These are phyloP conservation scores for Epinephelus fuscoguttatus DNA, from an alignment of 2,113 vertebrate species.

Conservation along the genomic window DNA sequence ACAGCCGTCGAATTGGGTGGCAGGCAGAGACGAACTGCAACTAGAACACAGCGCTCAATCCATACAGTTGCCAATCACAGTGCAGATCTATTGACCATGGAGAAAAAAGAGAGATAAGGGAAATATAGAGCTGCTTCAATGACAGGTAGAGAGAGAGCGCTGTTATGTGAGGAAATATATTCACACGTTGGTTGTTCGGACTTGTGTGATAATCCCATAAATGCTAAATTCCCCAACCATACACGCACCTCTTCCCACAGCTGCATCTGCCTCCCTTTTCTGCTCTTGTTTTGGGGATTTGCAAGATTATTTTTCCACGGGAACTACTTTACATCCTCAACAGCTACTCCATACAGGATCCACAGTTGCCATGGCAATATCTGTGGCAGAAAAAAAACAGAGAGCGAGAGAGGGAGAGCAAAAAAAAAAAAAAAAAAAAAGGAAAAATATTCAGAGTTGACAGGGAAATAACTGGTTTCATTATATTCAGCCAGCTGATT, in stretches of 20 bases:
- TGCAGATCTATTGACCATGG: conserved; percentile 68
- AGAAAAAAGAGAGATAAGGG: conserved; percentile 43
- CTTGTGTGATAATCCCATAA: conserved; percentile 69
- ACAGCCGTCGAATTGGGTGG: conserved; percentile 80
- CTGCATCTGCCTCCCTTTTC: conserved; percentile 61
- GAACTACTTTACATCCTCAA: conserved; percentile 76
- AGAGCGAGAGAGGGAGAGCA: neutral
- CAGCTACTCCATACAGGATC: conserved; percentile 71
- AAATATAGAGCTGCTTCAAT: conserved; percentile 50
- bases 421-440: conserved; percentile 3
- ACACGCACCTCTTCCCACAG: conserved; percentile 63
- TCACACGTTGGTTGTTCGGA: neutral
- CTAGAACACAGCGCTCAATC: conserved; percentile 69
- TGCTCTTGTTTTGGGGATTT: conserved; percentile 81
- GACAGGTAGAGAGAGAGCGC: conserved; percentile 57
- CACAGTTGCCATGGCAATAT: conserved; percentile 84
- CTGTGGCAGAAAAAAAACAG: conserved; percentile 41
- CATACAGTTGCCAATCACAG: conserved; percentile 76
- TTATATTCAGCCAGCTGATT: conserved; percentile 78
- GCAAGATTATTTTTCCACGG: conserved; percentile 76
- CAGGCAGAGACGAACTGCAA: conserved; percentile 72
- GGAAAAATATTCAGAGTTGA: conserved; percentile 75
- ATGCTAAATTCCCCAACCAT: conserved; percentile 62
- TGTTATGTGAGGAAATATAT: conserved; percentile 15
- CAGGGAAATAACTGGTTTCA: conserved; percentile 81